These are phyloP conservation scores for Phengaris arion DNA, from an alignment of 2,888 invertebrate species.

Conservation along the genomic window DNA sequence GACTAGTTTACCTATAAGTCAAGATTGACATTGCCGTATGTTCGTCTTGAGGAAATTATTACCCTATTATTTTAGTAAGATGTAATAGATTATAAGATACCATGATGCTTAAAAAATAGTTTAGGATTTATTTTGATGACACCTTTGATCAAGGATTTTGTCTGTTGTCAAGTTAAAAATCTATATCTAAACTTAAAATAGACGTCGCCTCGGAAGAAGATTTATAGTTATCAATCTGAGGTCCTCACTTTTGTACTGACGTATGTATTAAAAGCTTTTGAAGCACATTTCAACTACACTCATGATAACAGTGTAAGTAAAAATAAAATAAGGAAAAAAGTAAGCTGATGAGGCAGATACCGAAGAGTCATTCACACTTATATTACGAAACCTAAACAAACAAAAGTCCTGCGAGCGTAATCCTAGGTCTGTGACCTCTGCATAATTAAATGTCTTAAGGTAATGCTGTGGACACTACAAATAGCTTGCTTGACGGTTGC, in stretches of 20 bases:
- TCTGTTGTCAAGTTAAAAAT: background rate
- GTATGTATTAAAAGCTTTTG: too few species aligned
- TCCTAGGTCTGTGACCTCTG: slow-evolving; percentile 1
- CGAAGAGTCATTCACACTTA: background rate
- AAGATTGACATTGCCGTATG: too few species aligned
- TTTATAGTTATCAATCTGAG: too few species aligned
- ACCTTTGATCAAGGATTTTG: background rate
- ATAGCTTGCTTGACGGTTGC: slow-evolving; percentile 51
- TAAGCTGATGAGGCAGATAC: background rate
- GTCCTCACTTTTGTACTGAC: too few species aligned
- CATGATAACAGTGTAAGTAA: too few species aligned
- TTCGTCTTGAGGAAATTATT: too few species aligned
- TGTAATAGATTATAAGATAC: background rate
- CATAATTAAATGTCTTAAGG: slow-evolving; percentile 57
- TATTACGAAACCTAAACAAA: slow-evolving; percentile 3
- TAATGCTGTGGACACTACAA: slow-evolving; percentile 48
- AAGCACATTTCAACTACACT: too few species aligned
- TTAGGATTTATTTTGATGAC: background rate
- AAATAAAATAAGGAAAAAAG: background rate
- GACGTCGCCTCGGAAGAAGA: too few species aligned
- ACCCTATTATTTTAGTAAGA: too few species aligned
- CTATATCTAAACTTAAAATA: too few species aligned
- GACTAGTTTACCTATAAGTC: too few species aligned
- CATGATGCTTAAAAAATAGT: background rate
- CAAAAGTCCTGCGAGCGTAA: slow-evolving; percentile 5